Evolutionary conservation across 2,113 vertebrate genomes (phyloP), one percentile per base, ranked within the genome.

Genomic region (Syngnathus floridae): DNA sequence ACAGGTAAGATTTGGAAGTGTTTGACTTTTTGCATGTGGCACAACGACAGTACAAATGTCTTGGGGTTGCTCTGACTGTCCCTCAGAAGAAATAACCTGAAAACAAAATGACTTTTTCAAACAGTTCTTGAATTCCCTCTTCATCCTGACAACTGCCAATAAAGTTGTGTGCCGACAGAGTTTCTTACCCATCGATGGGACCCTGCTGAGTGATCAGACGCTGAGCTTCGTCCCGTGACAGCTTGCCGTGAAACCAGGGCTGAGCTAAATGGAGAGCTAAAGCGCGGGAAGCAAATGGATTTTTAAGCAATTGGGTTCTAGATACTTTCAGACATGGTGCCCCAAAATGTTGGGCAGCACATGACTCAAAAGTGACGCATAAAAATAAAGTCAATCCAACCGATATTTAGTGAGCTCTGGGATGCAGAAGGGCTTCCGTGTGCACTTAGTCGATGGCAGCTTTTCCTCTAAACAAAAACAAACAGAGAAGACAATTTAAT

Each of bases 31-130:
- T 96, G 93, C 86, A 88, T 89, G 82, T 99, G 92, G 88, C 96
- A 97, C 88, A 99, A 74, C 46, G 97, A 96, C 71, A 99, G 90
- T 40, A 99, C 97, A 75, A 97, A 99, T 4, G 94, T 94, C 91
- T 93, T 99, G 17, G 95, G 95, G 76, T 95, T 98, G 90, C 95
- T 99, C 88, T 97, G 97, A 82, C 97, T 99, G 89, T 98, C 96
- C 35, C 97, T 93, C 68, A 99, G 89, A 80, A 99, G 93, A 88
- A 98, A 99, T 66, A 99, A 92, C 74, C 97, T 99, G 84, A 64
- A 77, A 78, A 83, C 61, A 83, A 46, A 46, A 45, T 1, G 43
- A 16, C 16, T 14, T 16, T 45, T 45, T 5, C 1, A 45, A 45
- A 45, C 12, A 16, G 14, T 46, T 6, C 4, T 4, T 41, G 40